Conservation (phyloP, 2,113 vertebrate species). For the Mustela lutreola region DNA sequence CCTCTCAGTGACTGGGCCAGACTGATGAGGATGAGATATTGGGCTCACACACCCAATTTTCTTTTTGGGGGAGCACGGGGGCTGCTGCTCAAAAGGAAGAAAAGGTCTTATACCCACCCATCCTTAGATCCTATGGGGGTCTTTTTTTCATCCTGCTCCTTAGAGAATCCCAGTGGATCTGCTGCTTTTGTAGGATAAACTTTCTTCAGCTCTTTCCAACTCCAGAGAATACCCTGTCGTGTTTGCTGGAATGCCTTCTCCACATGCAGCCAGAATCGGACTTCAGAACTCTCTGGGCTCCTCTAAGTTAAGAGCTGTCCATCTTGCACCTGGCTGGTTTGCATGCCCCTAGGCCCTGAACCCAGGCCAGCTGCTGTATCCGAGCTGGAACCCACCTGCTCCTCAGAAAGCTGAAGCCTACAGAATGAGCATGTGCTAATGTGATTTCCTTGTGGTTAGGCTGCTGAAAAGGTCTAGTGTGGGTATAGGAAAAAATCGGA, state of each 20-base stretch:
- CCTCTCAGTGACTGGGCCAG: background rate
- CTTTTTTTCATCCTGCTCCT: background rate
- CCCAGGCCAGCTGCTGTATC: background rate
- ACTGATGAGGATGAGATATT: background rate
- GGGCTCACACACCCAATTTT: background rate
- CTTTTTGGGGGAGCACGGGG: background rate
- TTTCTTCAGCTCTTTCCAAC: background rate
- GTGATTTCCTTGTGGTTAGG: constrained; percentile 54
- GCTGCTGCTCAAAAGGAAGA: background rate
- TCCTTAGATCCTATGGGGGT: no score
- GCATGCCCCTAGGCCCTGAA: background rate
- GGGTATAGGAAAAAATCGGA: background rate
- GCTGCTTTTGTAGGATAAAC: background rate
- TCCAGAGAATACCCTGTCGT: background rate
- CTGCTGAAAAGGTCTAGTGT: background rate
- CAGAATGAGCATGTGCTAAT: background rate
- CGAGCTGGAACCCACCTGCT: constrained; percentile 59
- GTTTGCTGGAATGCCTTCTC: background rate
- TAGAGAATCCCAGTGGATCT: background rate
- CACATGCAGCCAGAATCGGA: background rate
- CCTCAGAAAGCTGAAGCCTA: background rate
- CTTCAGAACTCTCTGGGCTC: background rate
- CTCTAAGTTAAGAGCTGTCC: background rate
- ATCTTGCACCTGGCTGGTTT: constrained; percentile 27
- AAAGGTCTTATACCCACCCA: background rate